Evolutionary conservation across 2,888 invertebrate genomes (phyloP).

Genomic region (Sylvicola fuscatus): DNA sequence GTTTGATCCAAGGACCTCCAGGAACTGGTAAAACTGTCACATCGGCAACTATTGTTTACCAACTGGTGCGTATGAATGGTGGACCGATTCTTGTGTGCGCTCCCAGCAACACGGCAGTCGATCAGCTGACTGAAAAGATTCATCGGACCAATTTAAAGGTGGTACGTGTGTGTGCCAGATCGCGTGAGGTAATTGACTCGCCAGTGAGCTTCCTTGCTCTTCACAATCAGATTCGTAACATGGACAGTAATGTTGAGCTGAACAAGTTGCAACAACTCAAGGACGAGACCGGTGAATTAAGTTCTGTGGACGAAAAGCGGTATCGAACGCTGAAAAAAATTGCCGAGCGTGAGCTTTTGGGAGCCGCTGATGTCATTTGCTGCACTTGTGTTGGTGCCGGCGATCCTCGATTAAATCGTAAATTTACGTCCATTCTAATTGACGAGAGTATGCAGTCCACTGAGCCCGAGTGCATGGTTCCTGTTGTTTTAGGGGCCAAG

Average conservation of each 20-base stretch:
- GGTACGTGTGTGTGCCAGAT: slow-evolving; percentile 92
- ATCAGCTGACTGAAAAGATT: slow-evolving; percentile 97
- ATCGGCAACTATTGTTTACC: slow-evolving; percentile 97
- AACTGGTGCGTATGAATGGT: slow-evolving; percentile 83
- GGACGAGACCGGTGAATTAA: slow-evolving; percentile 95
- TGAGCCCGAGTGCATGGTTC: slow-evolving; percentile 97
- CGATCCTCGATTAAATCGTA: slow-evolving; percentile 78
- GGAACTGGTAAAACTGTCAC: slow-evolving; percentile 96
- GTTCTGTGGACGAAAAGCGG: slow-evolving; percentile 85
- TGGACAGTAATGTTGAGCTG: slow-evolving; percentile 83
- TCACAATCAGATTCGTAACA: slow-evolving; percentile 90
- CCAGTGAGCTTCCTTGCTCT: slow-evolving; percentile 91
- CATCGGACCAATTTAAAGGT: slow-evolving; percentile 87
- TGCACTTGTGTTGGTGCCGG: slow-evolving; percentile 99
- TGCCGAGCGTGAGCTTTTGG: slow-evolving; percentile 74
- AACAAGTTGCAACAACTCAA: slow-evolving; percentile 90
- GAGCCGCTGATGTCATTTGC: slow-evolving; percentile 96
- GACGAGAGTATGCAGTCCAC: slow-evolving; percentile 97
- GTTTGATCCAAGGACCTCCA: slow-evolving; percentile 93
- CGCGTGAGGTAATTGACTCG: slow-evolving; percentile 93
- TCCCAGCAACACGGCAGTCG: slow-evolving; percentile 97
- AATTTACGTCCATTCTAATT: slow-evolving; percentile 90
- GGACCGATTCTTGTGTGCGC: slow-evolving; percentile 95
- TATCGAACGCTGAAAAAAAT: slow-evolving; percentile 78
- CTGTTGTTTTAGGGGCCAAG: slow-evolving; percentile 90